These are phyloP conservation scores for Ceuthmochares aereus DNA, from an alignment of 2,113 vertebrate genomes.

Conservation along the genomic window DNA sequence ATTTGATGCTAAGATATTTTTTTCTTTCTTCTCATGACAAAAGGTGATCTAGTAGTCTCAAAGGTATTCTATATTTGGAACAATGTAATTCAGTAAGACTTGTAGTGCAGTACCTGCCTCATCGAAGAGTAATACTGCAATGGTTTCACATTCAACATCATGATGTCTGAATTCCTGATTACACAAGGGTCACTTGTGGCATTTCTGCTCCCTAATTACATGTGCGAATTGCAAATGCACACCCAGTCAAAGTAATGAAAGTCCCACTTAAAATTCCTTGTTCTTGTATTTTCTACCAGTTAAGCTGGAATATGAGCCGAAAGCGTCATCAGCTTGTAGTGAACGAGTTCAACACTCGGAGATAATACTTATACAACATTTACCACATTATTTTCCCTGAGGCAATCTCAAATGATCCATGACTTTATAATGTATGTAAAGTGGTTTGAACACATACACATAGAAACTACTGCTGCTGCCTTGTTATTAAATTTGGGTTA, in stretches of 20 bases:
- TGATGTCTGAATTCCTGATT: slow-evolving; percentile 18
- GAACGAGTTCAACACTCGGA: not conserved
- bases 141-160: not conserved
- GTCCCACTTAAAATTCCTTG: not conserved
- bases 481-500: slow-evolving; percentile 49
- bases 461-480: not conserved
- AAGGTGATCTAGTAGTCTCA: not conserved
- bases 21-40: not conserved
- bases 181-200: not conserved
- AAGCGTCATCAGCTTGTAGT: not conserved
- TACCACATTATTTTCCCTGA: slow-evolving; percentile 42
- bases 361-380: slow-evolving; percentile 55
- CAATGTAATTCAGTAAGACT: not conserved
- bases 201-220: not conserved
- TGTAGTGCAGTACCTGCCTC: not conserved
- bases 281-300: not conserved
- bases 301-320: not conserved
- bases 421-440: slow-evolving; percentile 58
- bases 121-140: not conserved
- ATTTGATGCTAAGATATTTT: not conserved
- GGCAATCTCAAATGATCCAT: slow-evolving; percentile 47
- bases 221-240: not conserved
- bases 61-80: not conserved
- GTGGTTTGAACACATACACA: slow-evolving; percentile 35
- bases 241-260: not conserved